phyloP scores from a whole-genome alignment of 2,113 vertebrate genomes.

The Gallinago paraguaiae region DNA sequence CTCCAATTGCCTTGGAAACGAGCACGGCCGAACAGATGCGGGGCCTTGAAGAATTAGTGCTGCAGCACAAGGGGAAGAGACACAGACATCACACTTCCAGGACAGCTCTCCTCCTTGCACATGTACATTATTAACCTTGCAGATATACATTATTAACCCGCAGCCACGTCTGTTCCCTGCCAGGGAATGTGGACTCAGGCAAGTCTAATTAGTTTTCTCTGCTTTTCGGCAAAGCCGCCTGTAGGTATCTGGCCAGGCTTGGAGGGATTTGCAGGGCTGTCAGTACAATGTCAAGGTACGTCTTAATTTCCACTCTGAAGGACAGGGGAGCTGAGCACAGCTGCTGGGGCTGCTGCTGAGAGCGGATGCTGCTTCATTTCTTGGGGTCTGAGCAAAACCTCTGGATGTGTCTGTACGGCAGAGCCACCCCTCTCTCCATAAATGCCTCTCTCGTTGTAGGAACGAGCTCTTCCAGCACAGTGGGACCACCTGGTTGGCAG shows the following conservation, averaged over 20 bases:
- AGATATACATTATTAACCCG: background rate
- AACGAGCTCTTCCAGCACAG: background rate
- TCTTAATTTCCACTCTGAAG: background rate
- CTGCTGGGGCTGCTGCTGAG: background rate
- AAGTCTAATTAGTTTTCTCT: background rate
- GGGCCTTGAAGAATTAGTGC: background rate
- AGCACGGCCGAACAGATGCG: accelerated
- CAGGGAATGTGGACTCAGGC: background rate
- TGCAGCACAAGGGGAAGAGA: background rate
- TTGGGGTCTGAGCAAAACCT: background rate
- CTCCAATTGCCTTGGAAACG: background rate
- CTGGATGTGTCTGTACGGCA: background rate
- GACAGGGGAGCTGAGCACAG: background rate
- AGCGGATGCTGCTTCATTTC: background rate
- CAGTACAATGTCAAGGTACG: background rate
- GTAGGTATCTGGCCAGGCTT: background rate
- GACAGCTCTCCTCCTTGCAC: background rate
- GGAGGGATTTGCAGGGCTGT: background rate
- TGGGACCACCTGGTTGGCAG: background rate
- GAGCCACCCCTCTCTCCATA: background rate
- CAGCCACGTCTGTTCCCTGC: background rate
- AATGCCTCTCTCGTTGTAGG: background rate
- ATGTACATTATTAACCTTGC: background rate
- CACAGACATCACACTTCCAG: background rate
- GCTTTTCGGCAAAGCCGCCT: background rate